phyloP scores from a whole-genome alignment of 2,113 vertebrate genomes.

The Daphoenositta chrysoptera region DNA sequence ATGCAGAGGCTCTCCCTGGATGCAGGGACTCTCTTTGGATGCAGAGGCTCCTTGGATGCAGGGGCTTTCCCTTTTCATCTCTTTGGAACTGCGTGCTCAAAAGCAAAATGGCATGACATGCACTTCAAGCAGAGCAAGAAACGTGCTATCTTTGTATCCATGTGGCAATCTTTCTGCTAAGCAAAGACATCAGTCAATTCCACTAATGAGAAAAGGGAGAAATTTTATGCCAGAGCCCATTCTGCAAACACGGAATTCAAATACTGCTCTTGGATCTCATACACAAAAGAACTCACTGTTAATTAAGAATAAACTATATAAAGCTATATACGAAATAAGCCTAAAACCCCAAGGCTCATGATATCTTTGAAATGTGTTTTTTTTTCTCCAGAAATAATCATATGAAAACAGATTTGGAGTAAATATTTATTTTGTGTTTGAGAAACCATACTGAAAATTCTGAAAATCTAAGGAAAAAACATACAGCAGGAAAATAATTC shows the following conservation, averaged over 20 bases:
- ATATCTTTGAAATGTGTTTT: background rate
- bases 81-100: slow-evolving; percentile 32
- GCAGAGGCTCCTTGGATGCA: too few species aligned
- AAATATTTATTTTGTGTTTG: background rate
- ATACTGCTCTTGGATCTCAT: background rate
- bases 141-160: background rate
- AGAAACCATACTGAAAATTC: background rate
- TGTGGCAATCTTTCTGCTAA: background rate
- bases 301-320: background rate
- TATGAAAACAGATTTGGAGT: background rate
- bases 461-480: background rate
- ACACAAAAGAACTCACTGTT: background rate
- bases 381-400: background rate
- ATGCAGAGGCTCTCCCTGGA: background rate
- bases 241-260: background rate
- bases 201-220: background rate
- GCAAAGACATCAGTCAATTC: background rate
- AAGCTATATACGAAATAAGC: background rate
- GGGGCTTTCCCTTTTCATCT: background rate
- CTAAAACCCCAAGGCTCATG: background rate
- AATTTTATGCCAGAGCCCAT: background rate
- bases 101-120: slow-evolving; percentile 1
- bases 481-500: background rate
- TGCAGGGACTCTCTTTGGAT: slow-evolving; percentile 14
- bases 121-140: background rate